Evolutionary conservation across 1,140 invertebrate species (phyloP).

Genomic region (Drosophila lini): DNA sequence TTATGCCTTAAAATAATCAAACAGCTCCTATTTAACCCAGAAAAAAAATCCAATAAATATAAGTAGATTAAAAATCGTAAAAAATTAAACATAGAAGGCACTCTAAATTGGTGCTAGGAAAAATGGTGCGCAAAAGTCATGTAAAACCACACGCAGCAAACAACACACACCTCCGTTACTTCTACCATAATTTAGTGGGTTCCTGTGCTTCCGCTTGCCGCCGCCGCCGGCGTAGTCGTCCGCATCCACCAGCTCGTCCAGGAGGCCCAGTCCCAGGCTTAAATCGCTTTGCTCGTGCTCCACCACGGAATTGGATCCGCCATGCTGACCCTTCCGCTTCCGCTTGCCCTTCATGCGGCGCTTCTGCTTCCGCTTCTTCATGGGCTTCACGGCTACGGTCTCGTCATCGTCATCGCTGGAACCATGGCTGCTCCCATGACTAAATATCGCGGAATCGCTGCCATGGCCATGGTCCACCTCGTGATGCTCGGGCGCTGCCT

Average conservation of each 20-base stretch:
- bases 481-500: conserved; percentile 68
- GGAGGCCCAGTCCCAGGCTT: conserved; percentile 62
- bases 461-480: conserved; percentile 54
- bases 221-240: conserved; percentile 55
- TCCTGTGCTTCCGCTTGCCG: conserved; percentile 75
- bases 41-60: conserved; percentile 1
- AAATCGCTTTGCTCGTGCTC: conserved; percentile 67
- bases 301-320: conserved; percentile 29
- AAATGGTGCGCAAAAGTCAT: conserved; percentile 81
- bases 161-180: conserved; percentile 83
- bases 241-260: conserved; percentile 69
- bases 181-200: conserved; percentile 83
- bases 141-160: conserved; percentile 83
- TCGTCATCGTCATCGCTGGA: conserved; percentile 26
- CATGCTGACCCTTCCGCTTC: conserved; percentile 68
- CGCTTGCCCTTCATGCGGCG: conserved; percentile 66
- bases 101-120: conserved; percentile 65
- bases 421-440: conserved; percentile 24
- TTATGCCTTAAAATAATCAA: neutral
- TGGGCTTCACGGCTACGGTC: conserved; percentile 31
- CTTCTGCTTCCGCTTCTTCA: conserved; percentile 61
- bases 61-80: neutral
- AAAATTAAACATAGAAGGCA: conserved; percentile 55
- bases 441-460: conserved; percentile 35
- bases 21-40: neutral